Conservation (phyloP, 2,797 vertebrate genomes). For the Karalla daura region DNA sequence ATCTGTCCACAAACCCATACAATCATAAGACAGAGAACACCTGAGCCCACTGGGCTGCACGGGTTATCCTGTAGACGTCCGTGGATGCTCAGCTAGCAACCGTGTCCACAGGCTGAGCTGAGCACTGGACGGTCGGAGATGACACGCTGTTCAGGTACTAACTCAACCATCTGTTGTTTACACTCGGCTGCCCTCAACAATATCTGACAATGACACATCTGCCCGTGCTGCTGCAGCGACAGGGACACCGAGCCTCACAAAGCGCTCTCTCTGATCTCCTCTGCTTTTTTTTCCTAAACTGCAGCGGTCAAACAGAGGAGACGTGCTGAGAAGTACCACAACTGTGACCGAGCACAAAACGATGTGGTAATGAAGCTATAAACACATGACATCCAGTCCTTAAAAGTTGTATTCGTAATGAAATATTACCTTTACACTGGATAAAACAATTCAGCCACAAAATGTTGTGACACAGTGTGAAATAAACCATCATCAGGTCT, state of each 20-base stretch:
- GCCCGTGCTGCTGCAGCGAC: conserved; percentile 32
- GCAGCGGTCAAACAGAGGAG: conserved; percentile 9
- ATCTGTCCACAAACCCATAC: conserved; percentile 13
- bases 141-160: conserved; percentile 57
- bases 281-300: conserved; percentile 18
- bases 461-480: no score
- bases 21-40: conserved; percentile 10
- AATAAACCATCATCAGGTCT: no score
- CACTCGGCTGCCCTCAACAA: conserved; percentile 58
- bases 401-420: background rate
- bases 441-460: no score
- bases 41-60: conserved; percentile 7
- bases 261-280: conserved; percentile 18
- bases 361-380: no score
- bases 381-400: background rate
- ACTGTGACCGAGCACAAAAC: no score
- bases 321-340: no score
- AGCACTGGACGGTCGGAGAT: conserved; percentile 18
- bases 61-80: conserved; percentile 12
- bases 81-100: conserved; percentile 6
- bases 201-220: conserved; percentile 68
- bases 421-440: background rate
- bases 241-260: conserved; percentile 19
- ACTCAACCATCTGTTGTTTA: conserved; percentile 74
- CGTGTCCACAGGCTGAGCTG: conserved; percentile 14